phyloP scores from a whole-genome alignment of 2,888 invertebrate species.

The Trachelus stipa region DNA sequence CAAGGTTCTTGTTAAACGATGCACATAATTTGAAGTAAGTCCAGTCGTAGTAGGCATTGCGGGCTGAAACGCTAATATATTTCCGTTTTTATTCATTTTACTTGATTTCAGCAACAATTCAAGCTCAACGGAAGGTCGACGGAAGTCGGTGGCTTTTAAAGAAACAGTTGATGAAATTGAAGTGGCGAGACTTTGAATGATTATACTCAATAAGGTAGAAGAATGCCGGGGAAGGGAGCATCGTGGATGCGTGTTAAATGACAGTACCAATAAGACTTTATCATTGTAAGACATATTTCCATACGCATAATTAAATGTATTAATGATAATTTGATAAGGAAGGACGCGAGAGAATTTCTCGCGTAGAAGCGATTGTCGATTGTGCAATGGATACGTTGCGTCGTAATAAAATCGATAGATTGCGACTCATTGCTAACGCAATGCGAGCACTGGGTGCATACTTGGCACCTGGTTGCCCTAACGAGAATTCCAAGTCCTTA shows the following conservation, averaged over 20 bases:
- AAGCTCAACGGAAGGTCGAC: background rate
- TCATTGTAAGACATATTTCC: conserved; percentile 4
- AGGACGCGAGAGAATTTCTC: background rate
- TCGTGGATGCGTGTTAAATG: background rate
- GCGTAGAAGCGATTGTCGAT: background rate
- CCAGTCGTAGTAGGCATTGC: background rate
- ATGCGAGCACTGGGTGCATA: conserved; percentile 22
- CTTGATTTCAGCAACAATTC: background rate
- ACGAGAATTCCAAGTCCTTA: conserved; percentile 19
- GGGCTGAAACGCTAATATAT: background rate
- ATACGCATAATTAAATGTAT: background rate
- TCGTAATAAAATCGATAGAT: conserved; percentile 29
- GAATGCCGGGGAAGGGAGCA: conserved; percentile 6
- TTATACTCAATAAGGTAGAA: conserved; percentile 12
- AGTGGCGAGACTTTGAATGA: conserved; percentile 27
- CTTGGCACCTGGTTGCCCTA: conserved; percentile 35
- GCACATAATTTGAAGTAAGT: background rate
- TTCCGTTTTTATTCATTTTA: background rate
- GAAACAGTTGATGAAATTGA: conserved; percentile 34
- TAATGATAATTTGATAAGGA: background rate
- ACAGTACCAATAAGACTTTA: background rate
- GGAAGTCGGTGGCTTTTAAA: conserved; percentile 32
- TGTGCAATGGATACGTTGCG: conserved; percentile 11
- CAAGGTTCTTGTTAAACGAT: background rate
- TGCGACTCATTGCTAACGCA: conserved; percentile 39